Conservation (phyloP, 2,797 vertebrate genomes). For the Melanotaenia parkinsoni region DNA sequence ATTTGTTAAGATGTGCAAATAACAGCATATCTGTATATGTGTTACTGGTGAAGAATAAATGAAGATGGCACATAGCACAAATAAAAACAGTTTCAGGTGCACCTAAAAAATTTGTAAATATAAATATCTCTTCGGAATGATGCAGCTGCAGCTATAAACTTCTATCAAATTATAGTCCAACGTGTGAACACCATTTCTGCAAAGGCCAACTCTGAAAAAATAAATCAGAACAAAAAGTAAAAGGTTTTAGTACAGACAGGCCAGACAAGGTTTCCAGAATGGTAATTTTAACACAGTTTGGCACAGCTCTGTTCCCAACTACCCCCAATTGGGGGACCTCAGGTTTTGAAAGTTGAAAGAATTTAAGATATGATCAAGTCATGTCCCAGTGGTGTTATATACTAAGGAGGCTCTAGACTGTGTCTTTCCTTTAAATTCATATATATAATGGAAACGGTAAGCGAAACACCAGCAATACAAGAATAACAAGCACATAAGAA, state of each 20-base stretch:
- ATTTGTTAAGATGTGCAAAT: no score
- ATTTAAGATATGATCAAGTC: not conserved
- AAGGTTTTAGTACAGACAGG: not conserved
- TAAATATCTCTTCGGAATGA: no score
- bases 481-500: slow-evolving; percentile 1
- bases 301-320: no score
- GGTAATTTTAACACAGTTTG: no score
- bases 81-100: no score
- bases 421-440: not conserved
- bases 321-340: not conserved
- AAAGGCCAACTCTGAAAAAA: not conserved
- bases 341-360: not conserved
- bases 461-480: not conserved
- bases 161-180: not conserved
- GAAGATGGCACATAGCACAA: no score
- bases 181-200: not conserved
- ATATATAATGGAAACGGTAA: not conserved
- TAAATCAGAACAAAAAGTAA: not conserved
- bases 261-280: not conserved
- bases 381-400: not conserved
- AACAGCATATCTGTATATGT: no score
- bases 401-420: not conserved
- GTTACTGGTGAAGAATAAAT: no score
- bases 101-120: no score
- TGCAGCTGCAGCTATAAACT: no score